A percentile compares a stretch with the other conserved stretches of the same genome.
Conservation (phyloP, 2,888 invertebrate genomes). For the Frankliniella fusca region DNA sequence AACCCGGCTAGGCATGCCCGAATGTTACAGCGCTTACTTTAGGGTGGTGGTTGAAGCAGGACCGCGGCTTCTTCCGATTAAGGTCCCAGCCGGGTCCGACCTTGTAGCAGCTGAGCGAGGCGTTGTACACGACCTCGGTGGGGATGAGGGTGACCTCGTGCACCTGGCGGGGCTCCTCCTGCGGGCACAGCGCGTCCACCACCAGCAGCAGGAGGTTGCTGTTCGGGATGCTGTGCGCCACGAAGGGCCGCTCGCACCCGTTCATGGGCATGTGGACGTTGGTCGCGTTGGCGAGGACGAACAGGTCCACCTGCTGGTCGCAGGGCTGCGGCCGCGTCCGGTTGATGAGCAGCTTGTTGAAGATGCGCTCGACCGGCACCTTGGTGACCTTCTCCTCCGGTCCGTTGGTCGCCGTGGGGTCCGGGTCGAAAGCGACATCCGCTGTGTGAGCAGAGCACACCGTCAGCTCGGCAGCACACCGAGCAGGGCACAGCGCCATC, state of each 20-base stretch:
- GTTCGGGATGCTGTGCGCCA: conserved; percentile 67
- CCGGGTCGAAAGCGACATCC: not conserved
- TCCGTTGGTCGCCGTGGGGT: conserved; percentile 3
- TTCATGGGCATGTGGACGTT: conserved; percentile 27
- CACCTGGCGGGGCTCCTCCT: conserved; percentile 29
- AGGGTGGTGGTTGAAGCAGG: conserved; percentile 70
- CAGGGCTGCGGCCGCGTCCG: conserved; percentile 80
- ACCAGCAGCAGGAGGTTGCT: conserved; percentile 76
- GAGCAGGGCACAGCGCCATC: not conserved
- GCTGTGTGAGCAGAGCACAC: not conserved
- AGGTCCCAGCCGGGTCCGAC: conserved; percentile 52
- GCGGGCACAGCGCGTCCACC: conserved; percentile 59
- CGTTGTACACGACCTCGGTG: conserved; percentile 37
- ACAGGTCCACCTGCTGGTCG: conserved; percentile 64
- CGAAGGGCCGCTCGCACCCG: conserved; percentile 55
- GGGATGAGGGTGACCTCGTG: conserved; percentile 36
- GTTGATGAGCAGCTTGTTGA: conserved; percentile 56
- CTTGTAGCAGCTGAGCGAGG: conserved; percentile 49
- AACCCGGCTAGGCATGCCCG: not conserved
- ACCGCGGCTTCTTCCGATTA: conserved; percentile 63
- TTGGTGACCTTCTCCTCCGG: conserved; percentile 12
- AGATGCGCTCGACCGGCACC: conserved; percentile 6
- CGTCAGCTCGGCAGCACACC: too few relatives aligned
- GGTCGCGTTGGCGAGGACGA: conserved; percentile 43
- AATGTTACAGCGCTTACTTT: conserved; percentile 57